A percentile compares a stretch with the other conserved stretches of the same genome.
phyloP scores from a whole-genome alignment of 1,140 invertebrate species.

The Drosophila guanche region DNA sequence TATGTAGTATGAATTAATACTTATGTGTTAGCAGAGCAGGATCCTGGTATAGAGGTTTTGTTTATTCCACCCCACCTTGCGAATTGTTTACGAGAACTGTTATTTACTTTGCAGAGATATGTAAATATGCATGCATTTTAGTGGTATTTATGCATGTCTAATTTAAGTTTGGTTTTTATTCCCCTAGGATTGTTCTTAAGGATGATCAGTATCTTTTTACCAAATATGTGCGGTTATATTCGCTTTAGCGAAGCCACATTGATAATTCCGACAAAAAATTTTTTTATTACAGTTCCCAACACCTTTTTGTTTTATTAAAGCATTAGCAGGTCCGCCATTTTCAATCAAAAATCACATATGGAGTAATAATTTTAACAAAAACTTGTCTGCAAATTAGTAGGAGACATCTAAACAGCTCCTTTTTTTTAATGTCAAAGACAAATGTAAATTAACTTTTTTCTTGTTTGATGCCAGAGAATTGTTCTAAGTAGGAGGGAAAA shows the following conservation, averaged over 20 bases:
- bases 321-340: constrained; percentile 48
- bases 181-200: not conserved
- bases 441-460: constrained; percentile 12
- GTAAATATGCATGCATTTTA: too few relatives aligned
- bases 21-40: constrained; percentile 3
- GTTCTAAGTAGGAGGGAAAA: too few relatives aligned
- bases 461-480: not conserved
- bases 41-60: constrained; percentile 47
- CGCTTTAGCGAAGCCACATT: not conserved
- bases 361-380: constrained; percentile 49
- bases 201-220: too few relatives aligned
- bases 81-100: too few relatives aligned
- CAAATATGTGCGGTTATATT: too few relatives aligned
- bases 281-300: constrained; percentile 1
- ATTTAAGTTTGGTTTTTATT: too few relatives aligned
- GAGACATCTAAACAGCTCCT: constrained; percentile 45
- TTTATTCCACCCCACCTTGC: not conserved
- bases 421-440: constrained; percentile 29
- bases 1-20: too few relatives aligned
- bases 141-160: too few relatives aligned
- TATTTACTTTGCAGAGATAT: too few relatives aligned
- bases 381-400: constrained; percentile 72
- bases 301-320: constrained; percentile 3
- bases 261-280: not conserved
- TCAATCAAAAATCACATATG: constrained; percentile 39